Base-by-base conservation (phyloP, 2,113 vertebrate species). In the Chaetodon trifascialis region DNA sequence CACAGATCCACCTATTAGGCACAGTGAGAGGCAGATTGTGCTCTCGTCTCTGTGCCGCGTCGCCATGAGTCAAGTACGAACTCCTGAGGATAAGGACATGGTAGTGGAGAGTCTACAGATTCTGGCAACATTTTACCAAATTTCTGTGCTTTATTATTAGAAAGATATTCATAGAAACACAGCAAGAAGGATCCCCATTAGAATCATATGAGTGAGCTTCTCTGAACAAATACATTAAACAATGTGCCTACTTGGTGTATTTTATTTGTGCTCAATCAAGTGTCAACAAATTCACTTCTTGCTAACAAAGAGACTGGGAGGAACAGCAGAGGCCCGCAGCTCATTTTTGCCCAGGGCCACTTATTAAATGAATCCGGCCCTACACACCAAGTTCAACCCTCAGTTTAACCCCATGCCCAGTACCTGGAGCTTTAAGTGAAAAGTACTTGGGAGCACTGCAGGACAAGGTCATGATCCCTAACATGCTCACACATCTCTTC, bases 391-490 rank as follows among this genome's bases (percentile, higher is more conserved):
- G 23, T 71, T 73, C 21, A 78, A 40, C 16, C 49, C 56, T 66
- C 16, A n/a, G 1, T 25, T 68, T 40, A 11, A 54, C 42, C 36
- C 30, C 9, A 3, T 54, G 47, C 19, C 74, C 56, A 17, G 56
- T 55, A 51, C 63, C 59, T 17, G 21, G 23, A 60, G 66, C 40
- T 80, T 72, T 23, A 14, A 55, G 11, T 1, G 42, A 59, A 49
- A 64, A 2, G 0, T 10, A 59, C 70, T 47, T 36, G 17, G 34
- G 21, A 73, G 49, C 14, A 1, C 9, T 81, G 71, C 76, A 60
- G 42, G 73, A 66, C 44, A 17, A 36, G 68, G 82, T 91, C 73
- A 46, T 67, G 70, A 89, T 80, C 79, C 38, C 58, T 16, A 9
- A 11, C 54, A 49, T 42, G 23, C 65, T 23, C 72, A 17, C 11